Conservation (phyloP, 92 coral and sea anemone genomes). For the Porites lobata region DNA sequence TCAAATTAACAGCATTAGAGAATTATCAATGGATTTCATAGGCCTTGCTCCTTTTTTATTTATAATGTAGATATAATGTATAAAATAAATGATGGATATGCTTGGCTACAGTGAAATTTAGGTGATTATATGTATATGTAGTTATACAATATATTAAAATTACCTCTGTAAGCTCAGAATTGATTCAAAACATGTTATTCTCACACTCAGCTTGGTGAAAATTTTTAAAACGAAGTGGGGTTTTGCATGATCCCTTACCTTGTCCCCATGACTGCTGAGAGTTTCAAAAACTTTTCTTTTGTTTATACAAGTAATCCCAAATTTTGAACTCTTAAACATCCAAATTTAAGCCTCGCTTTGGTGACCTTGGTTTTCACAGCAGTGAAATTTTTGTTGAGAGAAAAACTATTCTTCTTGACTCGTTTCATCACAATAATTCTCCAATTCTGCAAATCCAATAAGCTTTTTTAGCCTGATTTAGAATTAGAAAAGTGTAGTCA, state of each 20-base stretch:
- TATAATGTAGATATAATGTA: no score
- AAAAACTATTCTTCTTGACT: neutral
- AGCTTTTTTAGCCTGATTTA: neutral
- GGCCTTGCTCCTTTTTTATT: no score
- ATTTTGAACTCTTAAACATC: neutral
- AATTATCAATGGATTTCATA: no score
- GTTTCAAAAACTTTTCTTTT: slow-evolving; percentile 29
- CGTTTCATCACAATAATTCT: neutral
- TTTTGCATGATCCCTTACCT: slow-evolving; percentile 22
- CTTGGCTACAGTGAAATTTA: no score
- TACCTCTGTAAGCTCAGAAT: no score
- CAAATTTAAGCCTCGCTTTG: no score
- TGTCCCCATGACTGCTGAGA: slow-evolving; percentile 25
- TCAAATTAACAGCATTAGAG: no score
- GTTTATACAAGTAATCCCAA: slow-evolving; percentile 11
- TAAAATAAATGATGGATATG: no score
- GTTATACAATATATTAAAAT: no score
- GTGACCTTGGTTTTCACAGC: neutral
- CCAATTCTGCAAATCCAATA: neutral
- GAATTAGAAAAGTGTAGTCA: slow-evolving; percentile 9
- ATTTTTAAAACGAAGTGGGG: neutral
- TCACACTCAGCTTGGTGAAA: no score
- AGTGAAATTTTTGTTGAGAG: neutral
- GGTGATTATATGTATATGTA: no score
- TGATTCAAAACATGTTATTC: no score